Evolutionary conservation across 2,113 vertebrate species (phyloP), one percentile per base, ranked within the genome.

Genomic region (Meriones unguiculatus): DNA sequence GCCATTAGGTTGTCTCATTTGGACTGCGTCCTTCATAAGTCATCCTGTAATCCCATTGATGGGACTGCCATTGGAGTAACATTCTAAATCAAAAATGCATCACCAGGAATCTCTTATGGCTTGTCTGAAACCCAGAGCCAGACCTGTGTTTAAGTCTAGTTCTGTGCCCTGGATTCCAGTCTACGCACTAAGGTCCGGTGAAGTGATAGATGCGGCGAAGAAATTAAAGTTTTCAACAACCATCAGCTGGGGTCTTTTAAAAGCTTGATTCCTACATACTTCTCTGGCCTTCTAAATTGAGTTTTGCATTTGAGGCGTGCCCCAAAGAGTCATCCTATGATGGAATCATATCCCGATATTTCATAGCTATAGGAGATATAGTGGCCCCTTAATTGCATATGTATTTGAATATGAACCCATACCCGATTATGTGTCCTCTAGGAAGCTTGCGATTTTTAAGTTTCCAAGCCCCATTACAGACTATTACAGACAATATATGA

Each of bases 401-500:
- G 6, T 73, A 18, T 62, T 87, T 76, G n/a, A 85, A 59, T 86
- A 28, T 89, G 59, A 88, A 91, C 24, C 38, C 69, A 87, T 32
- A 73, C 28, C 5, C 59, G 5, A 73, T 77, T 76, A 32, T 13
- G 46, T 89, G 52, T 85, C 20, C 93, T 91, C 28, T 6, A 67
- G 59, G 17, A 88, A 41, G 7, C 84, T 80, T 80, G 69, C 28
- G 52, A 54, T 4, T 94, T 80, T 81, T 32, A 87, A 7, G 67
- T 93, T 91, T 87, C 32, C 32, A 86, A 93, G 11, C 24, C 78
- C 30, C 2, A 70, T 8, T n/a, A n/a, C n/a, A 50, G 22, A 69
- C 28, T 84, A 15, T 9, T 35, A 95, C 73, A 87, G 17, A 46
- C n/a, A 93, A 94, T 84, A 86, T 30, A 8, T 91, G 30, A 89